A percentile compares a stretch with the other conserved stretches of the same genome.
These are phyloP conservation scores for Apus apus DNA, from an alignment of 2,113 vertebrate genomes.

Conservation along the genomic window DNA sequence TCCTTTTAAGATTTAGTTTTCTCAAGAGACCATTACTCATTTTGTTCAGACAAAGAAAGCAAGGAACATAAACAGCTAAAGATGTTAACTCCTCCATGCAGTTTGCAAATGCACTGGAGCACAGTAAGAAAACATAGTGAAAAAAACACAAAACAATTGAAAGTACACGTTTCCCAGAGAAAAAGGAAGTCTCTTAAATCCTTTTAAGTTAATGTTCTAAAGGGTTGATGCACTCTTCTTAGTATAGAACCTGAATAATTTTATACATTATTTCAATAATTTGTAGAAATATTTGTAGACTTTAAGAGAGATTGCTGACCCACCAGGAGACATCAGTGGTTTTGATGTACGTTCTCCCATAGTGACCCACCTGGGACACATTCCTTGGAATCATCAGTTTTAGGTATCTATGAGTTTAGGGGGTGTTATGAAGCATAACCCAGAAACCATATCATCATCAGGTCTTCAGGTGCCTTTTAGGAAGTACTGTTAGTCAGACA, in stretches of 20 bases:
- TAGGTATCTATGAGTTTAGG: neutral
- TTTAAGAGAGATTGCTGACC: neutral
- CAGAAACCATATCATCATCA: neutral
- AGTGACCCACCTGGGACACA: fast-evolving
- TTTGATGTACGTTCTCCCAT: neutral
- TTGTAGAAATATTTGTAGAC: neutral
- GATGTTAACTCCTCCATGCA: neutral
- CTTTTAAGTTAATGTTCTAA: neutral
- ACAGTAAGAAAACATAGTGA: neutral
- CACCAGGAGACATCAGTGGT: neutral
- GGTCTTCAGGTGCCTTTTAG: neutral
- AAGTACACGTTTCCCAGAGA: neutral
- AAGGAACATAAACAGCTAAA: neutral
- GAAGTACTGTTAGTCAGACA: neutral
- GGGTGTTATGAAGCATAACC: neutral
- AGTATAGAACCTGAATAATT: neutral
- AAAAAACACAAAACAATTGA: neutral
- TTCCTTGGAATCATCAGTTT: neutral
- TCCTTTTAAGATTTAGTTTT: neutral
- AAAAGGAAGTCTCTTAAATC: neutral
- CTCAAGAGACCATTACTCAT: neutral
- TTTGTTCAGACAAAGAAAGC: neutral
- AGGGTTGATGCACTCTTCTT: neutral
- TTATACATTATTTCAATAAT: neutral
- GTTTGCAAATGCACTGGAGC: neutral